Conservation (phyloP, 2,797 vertebrate species). For the Adelosebastes latens region DNA sequence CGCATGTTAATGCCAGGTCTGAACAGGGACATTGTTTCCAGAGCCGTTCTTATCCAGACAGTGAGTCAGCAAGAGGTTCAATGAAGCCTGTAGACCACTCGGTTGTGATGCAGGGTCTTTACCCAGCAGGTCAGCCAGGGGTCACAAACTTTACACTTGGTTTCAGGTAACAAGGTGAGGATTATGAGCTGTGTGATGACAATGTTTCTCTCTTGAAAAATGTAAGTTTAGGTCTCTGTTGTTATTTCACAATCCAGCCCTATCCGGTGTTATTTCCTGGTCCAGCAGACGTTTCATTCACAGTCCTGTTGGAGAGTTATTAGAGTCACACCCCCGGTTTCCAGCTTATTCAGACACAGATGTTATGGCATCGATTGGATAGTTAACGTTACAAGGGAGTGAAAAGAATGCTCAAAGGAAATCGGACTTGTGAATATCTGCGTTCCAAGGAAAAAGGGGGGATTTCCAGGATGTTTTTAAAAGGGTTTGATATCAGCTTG, state of each 20-base stretch:
- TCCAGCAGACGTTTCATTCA: constrained; percentile 29
- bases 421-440: background rate
- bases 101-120: background rate
- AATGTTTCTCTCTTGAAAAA: constrained; percentile 1
- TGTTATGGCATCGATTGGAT: constrained; percentile 21
- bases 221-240: background rate
- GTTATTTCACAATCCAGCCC: constrained; percentile 32
- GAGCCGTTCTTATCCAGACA: background rate
- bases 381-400: constrained; percentile 33
- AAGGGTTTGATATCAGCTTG: constrained; percentile 4
- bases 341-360: constrained; percentile 28
- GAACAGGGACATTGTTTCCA: constrained; percentile 5
- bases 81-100: background rate
- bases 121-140: background rate
- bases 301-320: constrained; percentile 12
- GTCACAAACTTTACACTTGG: background rate
- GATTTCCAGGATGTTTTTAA: constrained; percentile 24
- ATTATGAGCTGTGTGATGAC: constrained; percentile 1
- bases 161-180: constrained; percentile 21
- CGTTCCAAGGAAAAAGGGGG: constrained; percentile 7
- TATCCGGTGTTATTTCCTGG: constrained; percentile 16
- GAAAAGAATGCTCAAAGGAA: constrained; percentile 38
- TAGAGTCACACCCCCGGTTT: constrained; percentile 33
- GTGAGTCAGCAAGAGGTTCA: background rate
- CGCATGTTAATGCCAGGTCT: too few relatives aligned